These are phyloP conservation scores for Dioctria linearis DNA, from an alignment of 2,888 invertebrate species.

Conservation along the genomic window DNA sequence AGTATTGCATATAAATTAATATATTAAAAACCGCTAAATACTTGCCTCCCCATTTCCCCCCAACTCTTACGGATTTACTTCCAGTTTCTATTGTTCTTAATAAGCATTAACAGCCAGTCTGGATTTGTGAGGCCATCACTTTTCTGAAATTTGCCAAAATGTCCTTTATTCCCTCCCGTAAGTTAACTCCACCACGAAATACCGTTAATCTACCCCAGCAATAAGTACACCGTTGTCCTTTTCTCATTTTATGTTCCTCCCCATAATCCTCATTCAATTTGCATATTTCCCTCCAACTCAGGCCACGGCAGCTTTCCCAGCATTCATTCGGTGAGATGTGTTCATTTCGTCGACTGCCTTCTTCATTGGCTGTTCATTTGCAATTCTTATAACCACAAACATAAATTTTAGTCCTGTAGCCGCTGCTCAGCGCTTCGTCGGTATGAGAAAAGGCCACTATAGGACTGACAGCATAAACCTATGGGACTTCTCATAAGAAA, in stretches of 20 bases:
- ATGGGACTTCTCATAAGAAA: constrained; percentile 46
- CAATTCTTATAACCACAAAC: constrained; percentile 55
- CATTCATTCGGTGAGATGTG: constrained; percentile 10
- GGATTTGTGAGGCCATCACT: constrained; percentile 44
- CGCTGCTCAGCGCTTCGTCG: background rate
- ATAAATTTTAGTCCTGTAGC: constrained; percentile 48
- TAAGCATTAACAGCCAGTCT: constrained; percentile 34
- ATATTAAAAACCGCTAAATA: constrained; percentile 29
- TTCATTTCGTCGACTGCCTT: constrained; percentile 52
- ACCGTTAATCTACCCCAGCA: constrained; percentile 48
- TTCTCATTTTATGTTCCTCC: constrained; percentile 51
- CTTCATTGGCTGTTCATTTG: constrained; percentile 53
- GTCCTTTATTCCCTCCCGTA: constrained; percentile 6
- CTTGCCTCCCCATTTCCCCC: background rate
- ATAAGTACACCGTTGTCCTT: constrained; percentile 51
- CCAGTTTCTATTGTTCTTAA: constrained; percentile 34
- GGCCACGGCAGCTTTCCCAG: constrained; percentile 31
- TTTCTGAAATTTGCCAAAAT: constrained; percentile 46
- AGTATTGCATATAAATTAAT: constrained; percentile 19
- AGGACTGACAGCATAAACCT: constrained; percentile 39
- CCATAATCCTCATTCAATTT: constrained; percentile 50
- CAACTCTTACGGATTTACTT: background rate
- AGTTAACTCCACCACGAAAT: constrained; percentile 2
- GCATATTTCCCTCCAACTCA: constrained; percentile 46
- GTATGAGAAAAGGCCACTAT: constrained; percentile 31